phyloP scores from a whole-genome alignment of 2,888 invertebrate species.

The Oithona nana region DNA sequence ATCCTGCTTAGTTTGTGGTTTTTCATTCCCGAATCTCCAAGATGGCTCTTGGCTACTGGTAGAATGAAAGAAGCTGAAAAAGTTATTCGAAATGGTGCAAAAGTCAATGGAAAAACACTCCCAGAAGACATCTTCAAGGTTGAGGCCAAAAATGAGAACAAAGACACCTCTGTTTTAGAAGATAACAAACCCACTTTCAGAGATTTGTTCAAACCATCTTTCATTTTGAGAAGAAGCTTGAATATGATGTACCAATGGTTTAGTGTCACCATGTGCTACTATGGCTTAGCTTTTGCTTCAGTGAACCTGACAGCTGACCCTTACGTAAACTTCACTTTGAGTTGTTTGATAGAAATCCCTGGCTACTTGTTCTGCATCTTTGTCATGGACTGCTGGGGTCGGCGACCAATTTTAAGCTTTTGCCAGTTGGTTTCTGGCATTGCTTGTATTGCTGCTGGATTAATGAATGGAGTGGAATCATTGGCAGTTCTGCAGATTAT shows the following conservation, averaged over 20 bases:
- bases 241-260: conserved; percentile 18
- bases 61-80: conserved; percentile 2
- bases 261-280: conserved; percentile 17
- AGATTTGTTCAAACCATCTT: conserved; percentile 3
- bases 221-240: not conserved
- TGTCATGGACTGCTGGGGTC: conserved; percentile 43
- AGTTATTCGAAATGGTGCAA: not conserved
- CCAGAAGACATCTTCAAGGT: not conserved
- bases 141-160: not conserved
- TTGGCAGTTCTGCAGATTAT: conserved; percentile 27
- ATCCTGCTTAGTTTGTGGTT: conserved; percentile 3
- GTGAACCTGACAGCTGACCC: conserved; percentile 7
- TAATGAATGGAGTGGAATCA: not conserved
- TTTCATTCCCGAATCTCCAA: conserved; percentile 1
- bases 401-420: conserved; percentile 42
- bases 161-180: not conserved
- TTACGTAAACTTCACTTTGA: conserved; percentile 17
- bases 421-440: conserved; percentile 11
- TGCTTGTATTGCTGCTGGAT: conserved; percentile 10
- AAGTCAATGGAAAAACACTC: not conserved
- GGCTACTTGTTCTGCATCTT: conserved; percentile 44
- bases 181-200: not conserved
- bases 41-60: conserved; percentile 9
- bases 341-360: conserved; percentile 28
- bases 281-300: conserved; percentile 16